Conservation (phyloP, 2,113 vertebrate species). For the Corvus moneduloides region DNA sequence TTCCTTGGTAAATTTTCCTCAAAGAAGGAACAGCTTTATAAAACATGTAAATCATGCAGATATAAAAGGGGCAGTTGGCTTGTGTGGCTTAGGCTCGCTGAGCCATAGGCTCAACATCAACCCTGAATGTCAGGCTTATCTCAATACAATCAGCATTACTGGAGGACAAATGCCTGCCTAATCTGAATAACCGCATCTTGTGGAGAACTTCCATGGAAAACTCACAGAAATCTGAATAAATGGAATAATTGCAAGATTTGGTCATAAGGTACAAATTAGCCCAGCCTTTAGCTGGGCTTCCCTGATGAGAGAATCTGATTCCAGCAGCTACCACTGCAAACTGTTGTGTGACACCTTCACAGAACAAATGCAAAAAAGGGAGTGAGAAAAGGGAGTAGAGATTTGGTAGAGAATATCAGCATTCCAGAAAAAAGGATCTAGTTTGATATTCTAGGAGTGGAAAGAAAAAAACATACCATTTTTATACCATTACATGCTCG, state of each 20-base stretch:
- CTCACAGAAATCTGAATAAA: background rate
- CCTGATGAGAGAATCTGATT: background rate
- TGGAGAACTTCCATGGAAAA: background rate
- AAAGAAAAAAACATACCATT: background rate
- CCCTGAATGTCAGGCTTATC: background rate
- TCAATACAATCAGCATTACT: background rate
- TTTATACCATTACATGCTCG: background rate
- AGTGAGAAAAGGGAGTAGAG: background rate
- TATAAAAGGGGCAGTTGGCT: background rate
- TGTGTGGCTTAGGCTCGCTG: background rate
- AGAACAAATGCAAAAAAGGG: background rate
- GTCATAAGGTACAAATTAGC: background rate
- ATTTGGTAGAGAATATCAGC: background rate
- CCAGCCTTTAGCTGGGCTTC: background rate
- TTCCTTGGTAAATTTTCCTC: background rate
- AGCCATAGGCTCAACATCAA: background rate
- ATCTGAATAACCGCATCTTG: background rate
- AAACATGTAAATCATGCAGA: background rate
- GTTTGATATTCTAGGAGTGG: background rate
- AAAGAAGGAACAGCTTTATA: background rate
- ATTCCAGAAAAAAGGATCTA: background rate
- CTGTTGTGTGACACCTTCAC: background rate
- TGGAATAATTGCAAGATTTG: background rate
- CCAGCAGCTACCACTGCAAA: background rate
- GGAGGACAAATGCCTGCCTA: background rate